Evolutionary conservation across 2,113 vertebrate species (phyloP).

Genomic region (Psittacula cyanocephala): DNA sequence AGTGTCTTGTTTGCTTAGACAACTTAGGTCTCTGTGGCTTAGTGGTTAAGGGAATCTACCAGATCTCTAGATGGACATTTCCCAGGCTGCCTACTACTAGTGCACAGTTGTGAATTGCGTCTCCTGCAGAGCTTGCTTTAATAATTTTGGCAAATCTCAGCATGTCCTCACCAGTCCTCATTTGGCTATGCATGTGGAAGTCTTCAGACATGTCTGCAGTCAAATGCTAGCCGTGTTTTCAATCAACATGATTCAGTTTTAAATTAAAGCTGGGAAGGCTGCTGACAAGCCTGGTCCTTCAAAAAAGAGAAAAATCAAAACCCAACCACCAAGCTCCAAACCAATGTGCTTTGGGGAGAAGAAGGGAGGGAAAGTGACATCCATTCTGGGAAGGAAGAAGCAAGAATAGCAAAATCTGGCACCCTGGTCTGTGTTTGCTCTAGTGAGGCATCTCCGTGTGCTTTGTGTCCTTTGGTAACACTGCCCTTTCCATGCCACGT

Average conservation of each 20-base stretch:
- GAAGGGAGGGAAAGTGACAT: constrained; percentile 23
- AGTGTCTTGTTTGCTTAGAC: not conserved
- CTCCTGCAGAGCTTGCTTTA: not conserved
- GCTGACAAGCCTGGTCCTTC: not conserved
- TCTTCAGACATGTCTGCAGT: constrained; percentile 49
- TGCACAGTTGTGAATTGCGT: not conserved
- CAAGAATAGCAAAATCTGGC: constrained; percentile 29
- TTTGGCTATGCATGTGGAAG: constrained; percentile 34
- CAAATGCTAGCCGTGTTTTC: constrained; percentile 30
- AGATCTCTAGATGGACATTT: not conserved
- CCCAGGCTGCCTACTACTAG: not conserved
- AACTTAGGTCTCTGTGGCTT: not conserved
- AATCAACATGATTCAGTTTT: constrained; percentile 38
- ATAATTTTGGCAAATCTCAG: not conserved
- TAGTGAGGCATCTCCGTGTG: not conserved
- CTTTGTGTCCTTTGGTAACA: constrained; percentile 1
- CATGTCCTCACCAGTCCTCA: not conserved
- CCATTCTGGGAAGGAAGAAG: constrained; percentile 19
- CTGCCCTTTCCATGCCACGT: constrained; percentile 34
- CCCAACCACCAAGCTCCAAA: not conserved
- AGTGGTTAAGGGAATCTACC: not conserved
- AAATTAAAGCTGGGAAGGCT: constrained; percentile 39
- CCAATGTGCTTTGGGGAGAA: not conserved
- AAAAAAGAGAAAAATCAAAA: not conserved
- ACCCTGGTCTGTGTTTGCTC: constrained; percentile 10